A percentile compares a stretch with the other conserved stretches of the same genome.
phyloP scores from a whole-genome alignment of 92 coral and sea anemone genomes.

The Epizoanthus illoricatus region DNA sequence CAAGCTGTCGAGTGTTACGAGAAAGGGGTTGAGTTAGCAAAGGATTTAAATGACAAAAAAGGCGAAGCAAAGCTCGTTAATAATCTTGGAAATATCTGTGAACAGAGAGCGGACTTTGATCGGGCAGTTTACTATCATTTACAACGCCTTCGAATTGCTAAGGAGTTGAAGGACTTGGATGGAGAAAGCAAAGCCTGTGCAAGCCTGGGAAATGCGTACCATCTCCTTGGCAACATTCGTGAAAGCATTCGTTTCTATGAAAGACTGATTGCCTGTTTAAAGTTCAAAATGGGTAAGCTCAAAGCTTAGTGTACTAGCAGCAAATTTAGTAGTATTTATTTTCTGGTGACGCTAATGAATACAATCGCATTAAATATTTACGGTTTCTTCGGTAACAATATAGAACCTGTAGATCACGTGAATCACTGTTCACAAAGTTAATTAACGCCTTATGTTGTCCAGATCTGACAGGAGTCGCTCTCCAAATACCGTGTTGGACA shows the following conservation, averaged over 20 bases:
- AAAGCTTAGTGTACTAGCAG: not conserved
- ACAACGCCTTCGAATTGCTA: conserved; percentile 80
- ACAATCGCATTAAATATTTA: conserved; percentile 23
- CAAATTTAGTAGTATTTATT: not conserved
- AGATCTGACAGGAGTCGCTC: too few relatives aligned
- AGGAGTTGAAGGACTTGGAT: conserved; percentile 80
- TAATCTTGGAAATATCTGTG: conserved; percentile 88
- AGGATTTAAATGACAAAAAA: conserved; percentile 70
- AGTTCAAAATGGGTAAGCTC: conserved; percentile 85
- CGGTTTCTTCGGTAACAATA: not conserved
- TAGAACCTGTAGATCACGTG: not conserved
- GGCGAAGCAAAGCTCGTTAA: conserved; percentile 97
- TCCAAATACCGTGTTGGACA: too few relatives aligned
- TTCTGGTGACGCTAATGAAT: not conserved
- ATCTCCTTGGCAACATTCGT: conserved; percentile 86
- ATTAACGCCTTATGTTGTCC: too few relatives aligned
- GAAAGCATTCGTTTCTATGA: conserved; percentile 94
- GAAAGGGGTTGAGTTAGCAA: conserved; percentile 85
- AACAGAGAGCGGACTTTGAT: conserved; percentile 87
- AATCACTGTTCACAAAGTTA: too few relatives aligned
- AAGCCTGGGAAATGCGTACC: conserved; percentile 87
- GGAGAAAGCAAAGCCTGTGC: conserved; percentile 97
- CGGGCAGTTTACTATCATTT: conserved; percentile 82
- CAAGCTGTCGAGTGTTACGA: conserved; percentile 91
- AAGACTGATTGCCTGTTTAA: conserved; percentile 87